phyloP scores from a whole-genome alignment of 2,888 invertebrate genomes.

The Drosophila prostipennis region DNA sequence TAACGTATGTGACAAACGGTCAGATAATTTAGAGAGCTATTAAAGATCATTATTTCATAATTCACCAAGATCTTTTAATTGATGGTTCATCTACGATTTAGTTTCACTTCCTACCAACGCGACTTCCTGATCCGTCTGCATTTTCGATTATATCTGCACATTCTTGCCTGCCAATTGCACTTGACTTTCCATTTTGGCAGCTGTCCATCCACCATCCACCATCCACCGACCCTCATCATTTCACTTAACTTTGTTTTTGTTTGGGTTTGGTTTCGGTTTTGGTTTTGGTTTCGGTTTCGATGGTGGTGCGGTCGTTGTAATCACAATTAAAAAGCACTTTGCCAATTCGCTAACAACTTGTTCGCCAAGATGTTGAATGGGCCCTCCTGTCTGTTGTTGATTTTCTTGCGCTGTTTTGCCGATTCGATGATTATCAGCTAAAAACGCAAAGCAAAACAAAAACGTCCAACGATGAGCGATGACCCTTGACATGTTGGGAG shows the following conservation, averaged over 20 bases:
- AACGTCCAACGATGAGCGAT: slow-evolving; percentile 18
- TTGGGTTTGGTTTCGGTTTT: background rate
- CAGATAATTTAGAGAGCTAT: background rate
- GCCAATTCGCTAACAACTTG: slow-evolving; percentile 46
- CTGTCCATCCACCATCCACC: slow-evolving; percentile 28
- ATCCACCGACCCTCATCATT: slow-evolving; percentile 21
- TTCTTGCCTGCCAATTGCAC: slow-evolving; percentile 26
- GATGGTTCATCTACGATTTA: background rate
- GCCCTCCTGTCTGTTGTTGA: background rate
- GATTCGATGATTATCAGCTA: slow-evolving; percentile 27
- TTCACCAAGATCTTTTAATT: background rate
- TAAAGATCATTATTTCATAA: background rate
- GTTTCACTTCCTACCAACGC: background rate
- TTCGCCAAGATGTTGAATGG: slow-evolving; percentile 17
- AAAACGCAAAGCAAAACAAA: slow-evolving; percentile 4
- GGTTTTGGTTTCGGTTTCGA: slow-evolving; percentile 2
- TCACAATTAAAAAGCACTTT: slow-evolving; percentile 74
- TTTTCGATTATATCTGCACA: slow-evolving; percentile 15
- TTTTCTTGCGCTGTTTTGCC: background rate
- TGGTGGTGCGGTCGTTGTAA: slow-evolving; percentile 38
- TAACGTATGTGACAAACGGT: background rate
- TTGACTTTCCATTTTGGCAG: slow-evolving; percentile 46
- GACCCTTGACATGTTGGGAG: slow-evolving; percentile 29
- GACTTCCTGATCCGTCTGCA: slow-evolving; percentile 23
- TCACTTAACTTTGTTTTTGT: slow-evolving; percentile 3